Conservation (phyloP, 2,797 vertebrate species). For the Arrhamphus sclerolepis region DNA sequence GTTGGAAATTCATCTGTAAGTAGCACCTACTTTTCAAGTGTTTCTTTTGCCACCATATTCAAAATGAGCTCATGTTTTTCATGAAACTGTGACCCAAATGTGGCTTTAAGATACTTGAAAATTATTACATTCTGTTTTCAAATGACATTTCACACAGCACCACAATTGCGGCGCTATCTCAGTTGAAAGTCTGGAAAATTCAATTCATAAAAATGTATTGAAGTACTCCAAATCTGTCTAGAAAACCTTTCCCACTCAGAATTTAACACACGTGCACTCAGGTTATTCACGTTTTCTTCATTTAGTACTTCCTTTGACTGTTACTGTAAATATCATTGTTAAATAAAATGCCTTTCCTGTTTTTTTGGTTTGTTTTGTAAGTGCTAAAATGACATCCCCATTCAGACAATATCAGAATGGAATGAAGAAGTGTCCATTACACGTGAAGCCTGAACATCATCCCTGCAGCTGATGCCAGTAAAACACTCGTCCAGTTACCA, state of each 20-base stretch:
- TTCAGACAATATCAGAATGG: constrained; percentile 9
- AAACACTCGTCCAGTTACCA: fast-evolving
- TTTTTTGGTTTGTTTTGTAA: constrained; percentile 28
- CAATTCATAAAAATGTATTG: too few species aligned
- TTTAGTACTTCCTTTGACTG: constrained; percentile 22
- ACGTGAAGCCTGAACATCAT: constrained; percentile 12
- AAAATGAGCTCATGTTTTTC: too few species aligned
- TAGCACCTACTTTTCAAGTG: too few species aligned
- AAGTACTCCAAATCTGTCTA: not conserved
- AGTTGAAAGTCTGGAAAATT: too few species aligned
- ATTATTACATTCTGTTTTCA: too few species aligned
- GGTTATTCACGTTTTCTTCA: not conserved
- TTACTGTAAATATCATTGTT: constrained; percentile 10
- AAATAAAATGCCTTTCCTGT: constrained; percentile 24
- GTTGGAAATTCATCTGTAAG: too few species aligned
- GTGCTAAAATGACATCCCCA: constrained; percentile 32
- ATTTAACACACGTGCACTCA: constrained; percentile 13
- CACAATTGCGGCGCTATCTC: too few species aligned
- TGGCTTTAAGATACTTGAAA: too few species aligned
- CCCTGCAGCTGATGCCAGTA: not conserved
- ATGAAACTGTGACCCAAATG: too few species aligned
- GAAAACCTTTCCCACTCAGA: not conserved
- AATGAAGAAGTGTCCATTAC: constrained; percentile 30
- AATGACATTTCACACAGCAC: too few species aligned
- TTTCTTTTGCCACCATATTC: too few species aligned